phyloP scores from a whole-genome alignment of 2,113 vertebrate genomes.

The Riparia riparia region DNA sequence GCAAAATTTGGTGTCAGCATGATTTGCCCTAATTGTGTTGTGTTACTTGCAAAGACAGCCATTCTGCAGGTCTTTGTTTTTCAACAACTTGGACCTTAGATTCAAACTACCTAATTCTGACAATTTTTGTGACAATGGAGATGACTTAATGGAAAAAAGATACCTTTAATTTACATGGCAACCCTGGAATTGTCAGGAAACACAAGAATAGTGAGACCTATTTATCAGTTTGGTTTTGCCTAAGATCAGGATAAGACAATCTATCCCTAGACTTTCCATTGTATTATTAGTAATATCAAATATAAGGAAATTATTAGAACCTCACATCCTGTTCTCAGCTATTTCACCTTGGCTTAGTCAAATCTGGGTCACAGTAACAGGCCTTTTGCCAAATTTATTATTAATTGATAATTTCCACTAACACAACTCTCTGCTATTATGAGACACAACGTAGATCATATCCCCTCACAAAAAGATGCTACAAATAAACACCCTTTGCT shows the following conservation, averaged over 20 bases:
- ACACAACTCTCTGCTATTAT: background rate
- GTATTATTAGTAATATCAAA: background rate
- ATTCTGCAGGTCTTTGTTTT: background rate
- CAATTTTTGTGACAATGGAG: background rate
- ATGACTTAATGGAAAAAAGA: background rate
- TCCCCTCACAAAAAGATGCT: background rate
- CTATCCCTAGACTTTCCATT: background rate
- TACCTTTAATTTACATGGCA: background rate
- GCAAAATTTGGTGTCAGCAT: background rate
- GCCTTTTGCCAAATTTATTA: background rate
- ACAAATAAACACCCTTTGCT: background rate
- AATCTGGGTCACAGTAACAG: background rate
- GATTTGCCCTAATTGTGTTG: background rate
- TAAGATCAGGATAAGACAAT: background rate
- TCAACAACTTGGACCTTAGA: background rate
- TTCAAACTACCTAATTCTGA: background rate
- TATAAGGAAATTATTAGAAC: background rate
- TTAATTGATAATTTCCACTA: background rate
- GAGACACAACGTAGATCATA: background rate
- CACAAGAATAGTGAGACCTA: background rate
- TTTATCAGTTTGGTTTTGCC: background rate
- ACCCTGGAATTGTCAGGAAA: background rate
- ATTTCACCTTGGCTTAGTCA: background rate
- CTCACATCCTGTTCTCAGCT: background rate
- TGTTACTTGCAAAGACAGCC: background rate